These are phyloP conservation scores for Iselma pallidipennis DNA, from an alignment of 2,888 invertebrate species.

Conservation along the genomic window DNA sequence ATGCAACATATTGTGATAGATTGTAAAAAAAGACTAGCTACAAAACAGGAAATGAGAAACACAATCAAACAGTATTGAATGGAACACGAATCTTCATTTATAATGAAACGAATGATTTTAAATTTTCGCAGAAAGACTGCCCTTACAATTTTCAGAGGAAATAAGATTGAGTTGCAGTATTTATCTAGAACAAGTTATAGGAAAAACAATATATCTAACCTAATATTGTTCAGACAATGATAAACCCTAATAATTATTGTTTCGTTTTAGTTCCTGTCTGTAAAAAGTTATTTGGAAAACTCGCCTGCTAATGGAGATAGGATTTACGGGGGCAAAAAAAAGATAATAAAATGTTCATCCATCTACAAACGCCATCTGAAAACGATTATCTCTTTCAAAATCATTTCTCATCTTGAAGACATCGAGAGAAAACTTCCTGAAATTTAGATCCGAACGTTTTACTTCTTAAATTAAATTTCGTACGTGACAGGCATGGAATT, in stretches of 20 bases:
- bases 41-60: too few species aligned
- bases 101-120: too few species aligned
- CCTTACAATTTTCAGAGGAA: too few species aligned
- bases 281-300: constrained; percentile 28
- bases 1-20: too few species aligned
- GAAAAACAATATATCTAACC: too few species aligned
- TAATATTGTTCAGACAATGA: too few species aligned
- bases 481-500: constrained; percentile 35
- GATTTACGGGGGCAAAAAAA: constrained; percentile 13
- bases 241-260: constrained; percentile 19
- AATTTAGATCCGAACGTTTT: constrained; percentile 36
- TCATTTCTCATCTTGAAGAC: constrained; percentile 41
- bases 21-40: too few species aligned
- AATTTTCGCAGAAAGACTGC: too few species aligned
- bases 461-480: constrained; percentile 38
- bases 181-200: too few species aligned
- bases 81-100: too few species aligned
- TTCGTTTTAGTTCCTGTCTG: constrained; percentile 16
- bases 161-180: too few species aligned
- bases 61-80: too few species aligned
- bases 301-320: constrained; percentile 34
- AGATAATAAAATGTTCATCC: constrained; percentile 41
- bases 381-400: constrained; percentile 41
- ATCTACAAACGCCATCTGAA: constrained; percentile 40
- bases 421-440: constrained; percentile 34